Evolutionary conservation across 92 coral and sea anemone species (phyloP).

Genomic region (Bergia puertoricense): DNA sequence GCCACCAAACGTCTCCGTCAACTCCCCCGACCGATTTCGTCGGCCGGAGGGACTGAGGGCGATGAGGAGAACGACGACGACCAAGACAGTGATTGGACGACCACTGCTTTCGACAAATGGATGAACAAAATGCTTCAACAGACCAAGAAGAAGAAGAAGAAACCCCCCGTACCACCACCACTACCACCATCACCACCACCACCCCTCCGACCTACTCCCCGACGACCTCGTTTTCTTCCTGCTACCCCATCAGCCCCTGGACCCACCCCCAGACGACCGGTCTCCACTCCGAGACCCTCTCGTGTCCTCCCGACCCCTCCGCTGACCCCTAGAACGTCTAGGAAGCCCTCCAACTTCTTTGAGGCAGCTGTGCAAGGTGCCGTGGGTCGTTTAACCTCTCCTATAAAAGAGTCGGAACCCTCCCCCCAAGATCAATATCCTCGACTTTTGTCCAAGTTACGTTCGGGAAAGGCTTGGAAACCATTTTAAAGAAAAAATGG

Average conservation of each 20-base stretch:
- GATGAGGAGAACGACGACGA: not conserved
- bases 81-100: not conserved
- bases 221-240: not conserved
- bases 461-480: conserved; percentile 1
- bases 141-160: conserved; percentile 13
- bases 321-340: conserved; percentile 5
- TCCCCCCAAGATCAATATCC: no score
- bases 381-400: not conserved
- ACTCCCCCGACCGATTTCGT: no score
- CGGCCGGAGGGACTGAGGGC: conserved; percentile 4
- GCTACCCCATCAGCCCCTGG: not conserved
- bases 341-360: conserved; percentile 11
- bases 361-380: not conserved
- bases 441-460: no score
- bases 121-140: conserved; percentile 6
- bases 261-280: conserved; percentile 12
- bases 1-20: not conserved
- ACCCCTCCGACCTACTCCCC: not conserved
- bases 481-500: not conserved
- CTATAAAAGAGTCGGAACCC: conserved; percentile 1
- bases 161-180: conserved; percentile 11
- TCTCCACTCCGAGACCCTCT: conserved; percentile 6
- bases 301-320: conserved; percentile 5
- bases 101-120: conserved; percentile 15
- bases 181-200: conserved; percentile 12